These are phyloP conservation scores for Phyllotis vaccarum DNA, from an alignment of 2,797 vertebrate genomes.

Conservation along the genomic window DNA sequence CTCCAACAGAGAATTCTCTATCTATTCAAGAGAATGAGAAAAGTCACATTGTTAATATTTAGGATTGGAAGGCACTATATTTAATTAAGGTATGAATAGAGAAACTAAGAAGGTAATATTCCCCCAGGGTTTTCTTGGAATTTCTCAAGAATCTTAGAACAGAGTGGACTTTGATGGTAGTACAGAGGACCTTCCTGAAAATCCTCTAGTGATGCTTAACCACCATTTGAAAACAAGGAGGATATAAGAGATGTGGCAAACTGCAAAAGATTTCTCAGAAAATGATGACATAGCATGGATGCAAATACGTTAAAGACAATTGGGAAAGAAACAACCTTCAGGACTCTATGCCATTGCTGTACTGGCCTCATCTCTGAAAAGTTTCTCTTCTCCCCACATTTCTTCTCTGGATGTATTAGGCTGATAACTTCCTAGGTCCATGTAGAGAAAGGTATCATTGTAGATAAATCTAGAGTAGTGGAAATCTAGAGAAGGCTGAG, in stretches of 20 bases:
- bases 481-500: neutral
- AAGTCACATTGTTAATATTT: neutral
- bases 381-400: neutral
- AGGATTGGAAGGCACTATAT: neutral
- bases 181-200: neutral
- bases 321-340: neutral
- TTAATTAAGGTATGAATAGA: neutral
- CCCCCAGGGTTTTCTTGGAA: rapidly evolving
- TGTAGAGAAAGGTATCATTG: neutral
- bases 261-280: neutral
- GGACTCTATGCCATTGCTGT: too few relatives aligned
- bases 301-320: neutral
- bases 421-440: neutral
- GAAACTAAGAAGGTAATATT: neutral
- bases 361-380: neutral
- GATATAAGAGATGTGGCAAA: neutral
- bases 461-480: neutral
- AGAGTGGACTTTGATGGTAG: neutral
- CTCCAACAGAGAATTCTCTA: neutral
- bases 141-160: neutral
- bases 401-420: neutral
- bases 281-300: neutral
- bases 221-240: neutral
- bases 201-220: too few relatives aligned
- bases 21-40: neutral